Conservation (phyloP, 1,140 invertebrate species). For the Wasmannia auropunctata region DNA sequence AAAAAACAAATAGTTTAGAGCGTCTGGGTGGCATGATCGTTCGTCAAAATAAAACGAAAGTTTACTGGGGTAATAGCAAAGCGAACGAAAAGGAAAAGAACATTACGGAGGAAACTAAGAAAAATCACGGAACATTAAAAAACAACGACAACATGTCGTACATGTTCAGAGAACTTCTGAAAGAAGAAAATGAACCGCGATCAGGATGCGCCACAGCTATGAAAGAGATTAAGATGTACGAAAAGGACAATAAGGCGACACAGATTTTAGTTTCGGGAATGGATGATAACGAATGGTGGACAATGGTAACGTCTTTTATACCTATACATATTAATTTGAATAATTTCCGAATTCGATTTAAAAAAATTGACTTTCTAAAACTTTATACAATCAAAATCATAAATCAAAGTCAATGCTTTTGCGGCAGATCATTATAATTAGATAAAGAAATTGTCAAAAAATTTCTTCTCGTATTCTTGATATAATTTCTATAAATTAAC, state of each 20-base stretch:
- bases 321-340: not conserved
- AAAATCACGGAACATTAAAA: constrained; percentile 43
- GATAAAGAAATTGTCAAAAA: not conserved
- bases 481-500: not conserved
- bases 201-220: constrained; percentile 74
- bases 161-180: constrained; percentile 72
- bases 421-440: not conserved
- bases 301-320: constrained; percentile 72
- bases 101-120: constrained; percentile 40
- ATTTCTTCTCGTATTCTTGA: not conserved
- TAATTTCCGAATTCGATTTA: not conserved
- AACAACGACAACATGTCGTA: constrained; percentile 65
- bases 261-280: constrained; percentile 77
- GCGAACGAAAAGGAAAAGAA: constrained; percentile 40
- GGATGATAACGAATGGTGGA: constrained; percentile 82
- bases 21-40: constrained; percentile 72
- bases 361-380: not conserved
- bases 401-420: not conserved
- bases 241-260: constrained; percentile 67
- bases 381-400: not conserved
- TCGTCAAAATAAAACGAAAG: constrained; percentile 68
- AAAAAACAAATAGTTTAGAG: constrained; percentile 62
- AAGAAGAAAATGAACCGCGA: constrained; percentile 69
- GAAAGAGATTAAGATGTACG: constrained; percentile 68
- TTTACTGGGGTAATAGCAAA: constrained; percentile 71